Evolutionary conservation across 2,888 invertebrate species (phyloP).

Genomic region (Kryphioiulus occultus): DNA sequence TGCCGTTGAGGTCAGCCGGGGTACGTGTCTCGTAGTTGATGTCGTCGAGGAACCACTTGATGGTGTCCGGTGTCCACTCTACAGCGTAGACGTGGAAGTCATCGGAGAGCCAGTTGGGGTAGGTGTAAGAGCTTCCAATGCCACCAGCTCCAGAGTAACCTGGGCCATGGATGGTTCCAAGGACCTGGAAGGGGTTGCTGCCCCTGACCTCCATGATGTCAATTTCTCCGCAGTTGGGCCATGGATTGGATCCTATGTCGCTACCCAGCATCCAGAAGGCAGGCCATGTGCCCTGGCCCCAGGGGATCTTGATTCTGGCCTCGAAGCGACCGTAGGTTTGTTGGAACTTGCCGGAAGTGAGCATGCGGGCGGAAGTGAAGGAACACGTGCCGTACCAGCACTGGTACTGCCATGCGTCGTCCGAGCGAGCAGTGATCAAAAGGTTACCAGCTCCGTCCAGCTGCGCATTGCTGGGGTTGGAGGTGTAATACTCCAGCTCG

Average conservation of each 20-base stretch:
- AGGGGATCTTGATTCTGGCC: slow-evolving; percentile 18
- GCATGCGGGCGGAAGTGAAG: slow-evolving; percentile 46
- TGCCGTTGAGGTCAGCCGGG: slow-evolving; percentile 6
- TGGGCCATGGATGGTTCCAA: slow-evolving; percentile 43
- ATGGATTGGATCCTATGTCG: slow-evolving; percentile 33
- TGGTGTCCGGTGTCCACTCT: slow-evolving; percentile 23
- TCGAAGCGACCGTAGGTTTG: slow-evolving; percentile 46
- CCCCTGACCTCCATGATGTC: slow-evolving; percentile 48
- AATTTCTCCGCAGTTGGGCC: slow-evolving; percentile 49
- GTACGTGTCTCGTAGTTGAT: background rate
- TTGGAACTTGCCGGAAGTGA: slow-evolving; percentile 39
- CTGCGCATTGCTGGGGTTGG: background rate
- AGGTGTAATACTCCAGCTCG: slow-evolving; percentile 46
- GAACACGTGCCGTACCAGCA: slow-evolving; percentile 47
- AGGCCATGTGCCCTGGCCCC: slow-evolving; percentile 45
- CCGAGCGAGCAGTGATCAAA: background rate
- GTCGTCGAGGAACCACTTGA: background rate
- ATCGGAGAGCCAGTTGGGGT: background rate
- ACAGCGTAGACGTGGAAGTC: slow-evolving; percentile 42
- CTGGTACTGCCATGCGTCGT: slow-evolving; percentile 36
- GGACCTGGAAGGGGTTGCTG: background rate
- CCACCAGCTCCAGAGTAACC: slow-evolving; percentile 28
- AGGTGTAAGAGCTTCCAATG: background rate
- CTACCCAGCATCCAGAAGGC: slow-evolving; percentile 50
- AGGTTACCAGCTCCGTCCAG: slow-evolving; percentile 48